Percentiles rank a stretch among this genome's conserved stretches.
Evolutionary conservation across 1,140 invertebrate genomes (phyloP).

Genomic region (Zaprionus vittiger): DNA sequence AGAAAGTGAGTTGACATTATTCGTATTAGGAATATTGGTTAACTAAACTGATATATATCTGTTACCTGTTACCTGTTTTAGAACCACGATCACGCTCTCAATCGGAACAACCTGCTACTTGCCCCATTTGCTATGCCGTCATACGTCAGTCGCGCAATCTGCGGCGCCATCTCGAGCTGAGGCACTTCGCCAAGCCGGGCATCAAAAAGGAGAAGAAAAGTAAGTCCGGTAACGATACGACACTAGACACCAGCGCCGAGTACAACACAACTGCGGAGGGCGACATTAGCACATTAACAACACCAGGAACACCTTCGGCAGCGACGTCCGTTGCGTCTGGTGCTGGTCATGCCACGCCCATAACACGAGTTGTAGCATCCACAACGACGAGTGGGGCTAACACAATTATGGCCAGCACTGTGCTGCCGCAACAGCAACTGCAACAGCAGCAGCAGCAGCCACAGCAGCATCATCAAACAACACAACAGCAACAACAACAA

Average conservation of each 20-base stretch:
- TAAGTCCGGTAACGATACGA: slow-evolving; percentile 79
- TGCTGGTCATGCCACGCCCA: slow-evolving; percentile 16
- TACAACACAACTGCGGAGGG: slow-evolving; percentile 66
- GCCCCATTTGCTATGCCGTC: slow-evolving; percentile 87
- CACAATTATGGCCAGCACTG: slow-evolving; percentile 63
- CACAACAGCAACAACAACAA: slow-evolving; percentile 49
- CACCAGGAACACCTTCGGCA: slow-evolving; percentile 27
- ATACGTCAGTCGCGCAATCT: slow-evolving; percentile 87
- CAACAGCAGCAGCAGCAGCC: slow-evolving; percentile 49
- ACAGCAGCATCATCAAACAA: slow-evolving; percentile 36
- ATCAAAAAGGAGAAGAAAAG: slow-evolving; percentile 84
- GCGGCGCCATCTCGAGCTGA: slow-evolving; percentile 85
- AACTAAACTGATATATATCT: too few relatives aligned
- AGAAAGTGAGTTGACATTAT: slow-evolving; percentile 63
- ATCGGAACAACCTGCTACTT: slow-evolving; percentile 87
- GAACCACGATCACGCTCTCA: slow-evolving; percentile 86
- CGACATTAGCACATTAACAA: slow-evolving; percentile 48
- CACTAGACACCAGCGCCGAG: slow-evolving; percentile 61
- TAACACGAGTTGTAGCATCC: slow-evolving; percentile 60
- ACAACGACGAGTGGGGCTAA: slow-evolving; percentile 40
- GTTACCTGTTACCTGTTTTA: slow-evolving; percentile 13
- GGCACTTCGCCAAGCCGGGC: slow-evolving; percentile 84
- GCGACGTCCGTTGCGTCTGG: slow-evolving; percentile 43
- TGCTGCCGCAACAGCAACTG: slow-evolving; percentile 67
- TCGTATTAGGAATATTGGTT: neutral